These are phyloP conservation scores for Eupeodes latifasciatus DNA, from an alignment of 2,888 invertebrate species.

Conservation along the genomic window DNA sequence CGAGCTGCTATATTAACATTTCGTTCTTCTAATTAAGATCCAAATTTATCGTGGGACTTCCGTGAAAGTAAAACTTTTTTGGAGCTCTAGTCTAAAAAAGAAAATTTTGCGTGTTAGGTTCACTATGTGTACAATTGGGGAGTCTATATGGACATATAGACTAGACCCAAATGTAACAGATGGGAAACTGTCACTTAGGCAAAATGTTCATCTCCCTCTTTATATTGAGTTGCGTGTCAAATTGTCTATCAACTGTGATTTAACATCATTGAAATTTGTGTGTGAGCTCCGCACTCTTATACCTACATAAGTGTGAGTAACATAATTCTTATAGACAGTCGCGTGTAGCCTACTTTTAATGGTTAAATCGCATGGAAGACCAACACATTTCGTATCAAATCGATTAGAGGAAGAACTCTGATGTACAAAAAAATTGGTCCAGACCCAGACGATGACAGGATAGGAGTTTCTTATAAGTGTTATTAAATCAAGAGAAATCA, in stretches of 20 bases:
- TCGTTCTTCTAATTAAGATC: constrained; percentile 64
- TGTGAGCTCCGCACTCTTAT: background rate
- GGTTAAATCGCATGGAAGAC: constrained; percentile 63
- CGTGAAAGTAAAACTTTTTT: constrained; percentile 42
- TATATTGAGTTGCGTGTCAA: constrained; percentile 46
- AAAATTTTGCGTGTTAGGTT: constrained; percentile 44
- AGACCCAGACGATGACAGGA: constrained; percentile 47
- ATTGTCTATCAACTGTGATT: constrained; percentile 9
- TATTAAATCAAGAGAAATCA: constrained; percentile 22
- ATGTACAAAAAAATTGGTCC: constrained; percentile 11
- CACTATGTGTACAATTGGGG: too few species aligned
- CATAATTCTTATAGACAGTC: constrained; percentile 34
- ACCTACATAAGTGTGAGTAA: constrained; percentile 10
- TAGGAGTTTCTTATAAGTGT: constrained; percentile 18
- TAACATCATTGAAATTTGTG: constrained; percentile 18
- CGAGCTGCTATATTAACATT: background rate
- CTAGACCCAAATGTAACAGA: constrained; percentile 8
- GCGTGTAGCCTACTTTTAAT: constrained; percentile 60
- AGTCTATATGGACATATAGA: background rate
- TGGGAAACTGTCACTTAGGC: constrained; percentile 55
- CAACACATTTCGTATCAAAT: constrained; percentile 40
- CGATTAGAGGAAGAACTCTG: constrained; percentile 39
- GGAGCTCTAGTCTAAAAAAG: background rate
- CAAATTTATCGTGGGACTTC: constrained; percentile 56
- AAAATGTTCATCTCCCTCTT: constrained; percentile 68